Conservation (phyloP, 2,113 vertebrate genomes). For the Coptodon bakossiorum region DNA sequence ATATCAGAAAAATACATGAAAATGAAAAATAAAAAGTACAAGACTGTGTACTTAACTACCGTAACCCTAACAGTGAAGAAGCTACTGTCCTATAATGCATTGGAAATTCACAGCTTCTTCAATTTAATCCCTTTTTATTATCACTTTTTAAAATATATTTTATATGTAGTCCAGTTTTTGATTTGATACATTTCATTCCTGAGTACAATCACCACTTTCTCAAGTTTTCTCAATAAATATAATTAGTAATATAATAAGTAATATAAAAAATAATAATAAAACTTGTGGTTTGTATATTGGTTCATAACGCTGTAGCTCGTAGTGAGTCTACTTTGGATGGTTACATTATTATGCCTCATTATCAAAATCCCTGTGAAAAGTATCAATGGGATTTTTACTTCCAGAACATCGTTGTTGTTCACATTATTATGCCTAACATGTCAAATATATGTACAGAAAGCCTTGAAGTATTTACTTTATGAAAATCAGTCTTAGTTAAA, state of each 20-base stretch:
- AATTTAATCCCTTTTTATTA: fast-evolving
- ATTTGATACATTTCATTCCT: background rate
- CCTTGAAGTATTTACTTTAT: background rate
- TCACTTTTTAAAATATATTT: background rate
- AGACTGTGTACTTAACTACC: background rate
- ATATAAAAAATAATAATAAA: background rate
- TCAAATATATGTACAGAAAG: background rate
- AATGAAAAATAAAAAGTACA: fast-evolving
- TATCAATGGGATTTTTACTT: background rate
- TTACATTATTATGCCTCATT: fast-evolving
- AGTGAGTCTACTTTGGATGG: fast-evolving
- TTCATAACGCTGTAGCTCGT: fast-evolving
- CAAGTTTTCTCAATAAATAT: background rate
- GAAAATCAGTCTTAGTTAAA: background rate
- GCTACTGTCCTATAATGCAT: background rate
- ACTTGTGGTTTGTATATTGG: background rate
- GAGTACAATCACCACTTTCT: fast-evolving
- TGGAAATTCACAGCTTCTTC: background rate
- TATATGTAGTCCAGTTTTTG: background rate
- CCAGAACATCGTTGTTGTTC: background rate
- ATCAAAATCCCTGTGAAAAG: background rate
- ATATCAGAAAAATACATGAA: background rate
- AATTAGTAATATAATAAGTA: background rate
- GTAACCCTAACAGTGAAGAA: background rate
- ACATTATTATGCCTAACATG: background rate